Conservation (phyloP, 2,888 invertebrate species). For the Nudaria mundana region DNA sequence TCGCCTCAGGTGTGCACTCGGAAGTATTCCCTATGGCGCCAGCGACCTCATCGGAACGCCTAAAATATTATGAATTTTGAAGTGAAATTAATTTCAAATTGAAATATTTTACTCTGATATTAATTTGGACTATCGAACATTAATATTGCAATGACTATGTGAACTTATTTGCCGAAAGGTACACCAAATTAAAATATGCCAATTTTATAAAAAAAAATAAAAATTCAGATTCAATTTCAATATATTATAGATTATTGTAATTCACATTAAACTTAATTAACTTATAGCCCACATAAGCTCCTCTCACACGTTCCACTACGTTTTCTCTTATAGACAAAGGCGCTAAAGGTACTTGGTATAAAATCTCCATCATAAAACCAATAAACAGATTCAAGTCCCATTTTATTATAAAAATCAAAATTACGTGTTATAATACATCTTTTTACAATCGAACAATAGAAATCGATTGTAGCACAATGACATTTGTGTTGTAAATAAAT, state of each 20-base stretch:
- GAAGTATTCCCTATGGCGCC: too few relatives aligned
- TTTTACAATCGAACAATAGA: slow-evolving; percentile 77
- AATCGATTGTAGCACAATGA: slow-evolving; percentile 76
- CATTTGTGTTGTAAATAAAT: slow-evolving; percentile 73
- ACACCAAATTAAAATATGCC: slow-evolving; percentile 60
- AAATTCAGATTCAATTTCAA: slow-evolving; percentile 80
- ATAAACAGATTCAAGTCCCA: slow-evolving; percentile 81
- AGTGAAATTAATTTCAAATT: not conserved
- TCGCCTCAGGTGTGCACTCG: too few relatives aligned
- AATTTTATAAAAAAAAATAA: slow-evolving; percentile 77
- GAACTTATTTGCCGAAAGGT: too few relatives aligned
- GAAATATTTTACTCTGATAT: not conserved
- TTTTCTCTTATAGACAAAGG: slow-evolving; percentile 71
- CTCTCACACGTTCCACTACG: slow-evolving; percentile 74
- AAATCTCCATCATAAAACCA: slow-evolving; percentile 80
- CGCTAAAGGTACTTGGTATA: slow-evolving; percentile 80
- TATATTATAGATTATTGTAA: slow-evolving; percentile 82
- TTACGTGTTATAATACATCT: slow-evolving; percentile 81
- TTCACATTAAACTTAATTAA: slow-evolving; percentile 81
- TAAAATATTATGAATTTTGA: too few relatives aligned
- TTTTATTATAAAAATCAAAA: slow-evolving; percentile 82
- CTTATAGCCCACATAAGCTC: slow-evolving; percentile 80
- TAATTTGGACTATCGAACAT: not conserved
- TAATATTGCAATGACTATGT: too few relatives aligned
- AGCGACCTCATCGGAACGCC: too few relatives aligned